Evolutionary conservation across 2,888 invertebrate genomes (phyloP).

Genomic region (Zhuqinia jingwanae): DNA sequence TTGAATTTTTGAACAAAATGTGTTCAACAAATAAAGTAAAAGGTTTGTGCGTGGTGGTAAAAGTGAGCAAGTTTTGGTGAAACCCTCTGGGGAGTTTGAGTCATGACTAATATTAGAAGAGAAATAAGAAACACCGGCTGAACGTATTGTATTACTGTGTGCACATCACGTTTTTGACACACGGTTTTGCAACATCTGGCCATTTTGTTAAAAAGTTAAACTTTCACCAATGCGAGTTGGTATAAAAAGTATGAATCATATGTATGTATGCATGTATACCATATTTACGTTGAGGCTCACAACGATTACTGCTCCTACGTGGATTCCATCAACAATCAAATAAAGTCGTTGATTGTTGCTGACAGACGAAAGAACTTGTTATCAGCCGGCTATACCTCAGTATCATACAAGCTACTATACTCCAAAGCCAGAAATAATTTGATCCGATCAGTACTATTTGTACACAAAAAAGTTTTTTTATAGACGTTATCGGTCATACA

Average conservation of each 20-base stretch:
- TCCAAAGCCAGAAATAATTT: slow-evolving; percentile 5
- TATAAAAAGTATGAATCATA: slow-evolving; percentile 12
- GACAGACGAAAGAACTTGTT: background rate
- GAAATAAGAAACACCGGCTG: background rate
- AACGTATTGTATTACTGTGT: background rate
- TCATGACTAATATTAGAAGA: background rate
- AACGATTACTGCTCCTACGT: background rate
- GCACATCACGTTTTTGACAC: background rate
- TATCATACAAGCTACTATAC: too few species aligned
- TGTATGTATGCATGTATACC: slow-evolving; percentile 13
- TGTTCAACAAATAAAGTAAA: too few species aligned
- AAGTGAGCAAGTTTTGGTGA: too few species aligned
- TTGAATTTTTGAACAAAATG: too few species aligned
- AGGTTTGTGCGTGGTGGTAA: too few species aligned
- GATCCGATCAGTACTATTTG: slow-evolving; percentile 1
- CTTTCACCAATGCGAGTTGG: background rate
- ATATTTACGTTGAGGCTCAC: background rate
- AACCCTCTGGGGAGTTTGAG: too few species aligned
- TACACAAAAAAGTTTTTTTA: slow-evolving; percentile 5
- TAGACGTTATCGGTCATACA: background rate
- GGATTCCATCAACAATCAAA: background rate
- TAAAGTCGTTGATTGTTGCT: slow-evolving; percentile 10
- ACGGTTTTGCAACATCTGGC: too few species aligned
- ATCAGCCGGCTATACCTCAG: slow-evolving; percentile 14
- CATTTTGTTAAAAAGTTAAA: background rate